A percentile compares a stretch with the other conserved stretches of the same genome.
These are phyloP conservation scores for Drosophila monieri DNA, from an alignment of 2,888 invertebrate genomes.

Conservation along the genomic window DNA sequence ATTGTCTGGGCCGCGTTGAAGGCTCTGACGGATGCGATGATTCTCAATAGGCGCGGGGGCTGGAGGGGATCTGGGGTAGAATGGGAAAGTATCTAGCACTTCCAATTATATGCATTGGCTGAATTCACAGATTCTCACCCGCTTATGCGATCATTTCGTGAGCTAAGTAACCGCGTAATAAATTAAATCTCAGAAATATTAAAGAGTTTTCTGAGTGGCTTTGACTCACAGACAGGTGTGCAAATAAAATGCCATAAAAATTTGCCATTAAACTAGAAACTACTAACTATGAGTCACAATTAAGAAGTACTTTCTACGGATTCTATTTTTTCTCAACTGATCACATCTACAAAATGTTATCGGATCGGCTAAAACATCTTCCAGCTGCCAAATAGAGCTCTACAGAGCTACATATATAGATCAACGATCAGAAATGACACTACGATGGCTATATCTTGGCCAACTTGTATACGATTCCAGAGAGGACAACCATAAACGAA, in stretches of 20 bases:
- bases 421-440: too few relatives aligned
- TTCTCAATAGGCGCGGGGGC: slow-evolving; percentile 16
- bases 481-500: too few relatives aligned
- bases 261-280: neutral
- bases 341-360: too few relatives aligned
- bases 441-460: too few relatives aligned
- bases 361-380: too few relatives aligned
- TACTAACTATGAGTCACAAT: slow-evolving; percentile 6
- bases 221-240: slow-evolving; percentile 12
- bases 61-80: neutral
- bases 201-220: slow-evolving; percentile 7
- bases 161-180: slow-evolving; percentile 28
- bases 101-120: slow-evolving; percentile 27
- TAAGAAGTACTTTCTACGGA: neutral
- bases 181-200: slow-evolving; percentile 22
- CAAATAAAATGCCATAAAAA: neutral
- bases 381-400: too few relatives aligned
- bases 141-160: slow-evolving; percentile 62
- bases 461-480: too few relatives aligned
- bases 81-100: slow-evolving; percentile 32
- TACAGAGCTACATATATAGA: too few relatives aligned
- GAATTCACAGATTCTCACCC: slow-evolving; percentile 49
- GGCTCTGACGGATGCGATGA: slow-evolving; percentile 74
- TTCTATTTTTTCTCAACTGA: too few relatives aligned
- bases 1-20: slow-evolving; percentile 70